Percentiles rank a stretch among this genome's conserved stretches.
These are phyloP conservation scores for Panopea generosa DNA, from an alignment of 2,888 invertebrate species.

Conservation along the genomic window DNA sequence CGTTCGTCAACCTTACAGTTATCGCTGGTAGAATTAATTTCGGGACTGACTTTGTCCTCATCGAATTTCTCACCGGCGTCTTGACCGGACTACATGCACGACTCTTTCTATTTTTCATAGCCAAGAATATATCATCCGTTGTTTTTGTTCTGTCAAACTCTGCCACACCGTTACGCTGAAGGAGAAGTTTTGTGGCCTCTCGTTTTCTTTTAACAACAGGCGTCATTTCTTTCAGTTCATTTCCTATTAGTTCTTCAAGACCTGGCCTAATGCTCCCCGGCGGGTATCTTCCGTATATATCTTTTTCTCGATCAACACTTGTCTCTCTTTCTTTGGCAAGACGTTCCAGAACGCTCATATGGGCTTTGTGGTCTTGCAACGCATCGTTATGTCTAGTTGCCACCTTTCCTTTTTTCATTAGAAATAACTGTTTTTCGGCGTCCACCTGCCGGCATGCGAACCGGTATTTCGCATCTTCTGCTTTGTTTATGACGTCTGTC, in stretches of 20 bases:
- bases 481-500: constrained; percentile 74
- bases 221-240: constrained; percentile 68
- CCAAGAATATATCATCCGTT: constrained; percentile 65
- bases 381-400: constrained; percentile 65
- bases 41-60: constrained; percentile 38
- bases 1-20: constrained; percentile 39
- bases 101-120: constrained; percentile 53
- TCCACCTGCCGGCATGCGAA: constrained; percentile 69
- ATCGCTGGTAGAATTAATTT: constrained; percentile 70
- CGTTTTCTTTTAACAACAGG: constrained; percentile 66
- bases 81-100: constrained; percentile 41
- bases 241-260: constrained; percentile 68
- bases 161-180: constrained; percentile 61
- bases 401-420: constrained; percentile 67
- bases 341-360: constrained; percentile 68
- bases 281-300: constrained; percentile 70
- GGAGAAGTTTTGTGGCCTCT: constrained; percentile 64
- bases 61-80: constrained; percentile 6
- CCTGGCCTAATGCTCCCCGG: constrained; percentile 62
- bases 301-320: constrained; percentile 40
- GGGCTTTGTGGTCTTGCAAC: constrained; percentile 73
- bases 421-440: constrained; percentile 69
- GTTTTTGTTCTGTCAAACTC: constrained; percentile 68
- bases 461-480: constrained; percentile 66
- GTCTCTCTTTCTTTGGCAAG: constrained; percentile 62